Conservation (phyloP, 1,140 invertebrate species). For the Penaeus vannamei region DNA sequence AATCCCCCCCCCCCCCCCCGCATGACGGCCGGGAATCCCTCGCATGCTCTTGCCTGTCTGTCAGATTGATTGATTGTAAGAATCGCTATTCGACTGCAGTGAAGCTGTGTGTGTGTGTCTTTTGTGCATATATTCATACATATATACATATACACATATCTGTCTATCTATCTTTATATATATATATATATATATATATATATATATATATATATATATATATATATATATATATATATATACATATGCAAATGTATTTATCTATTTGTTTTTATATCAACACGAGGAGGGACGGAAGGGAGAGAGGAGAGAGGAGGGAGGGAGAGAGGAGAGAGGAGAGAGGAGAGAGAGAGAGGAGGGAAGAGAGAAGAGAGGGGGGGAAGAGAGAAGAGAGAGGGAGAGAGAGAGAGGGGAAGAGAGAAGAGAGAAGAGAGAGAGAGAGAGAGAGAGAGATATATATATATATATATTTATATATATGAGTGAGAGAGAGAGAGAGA, state of each 20-base stretch:
- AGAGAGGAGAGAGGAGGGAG: not conserved
- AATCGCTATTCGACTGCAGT: too few relatives aligned
- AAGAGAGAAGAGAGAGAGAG: slow-evolving; percentile 37
- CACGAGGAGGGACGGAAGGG: not conserved
- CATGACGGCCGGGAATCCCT: too few relatives aligned
- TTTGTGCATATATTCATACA: slow-evolving; percentile 4
- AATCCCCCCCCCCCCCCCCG: too few relatives aligned
- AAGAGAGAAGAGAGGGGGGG: not conserved
- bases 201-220: slow-evolving; percentile 26
- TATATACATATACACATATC: slow-evolving; percentile 18
- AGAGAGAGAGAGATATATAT: slow-evolving; percentile 37
- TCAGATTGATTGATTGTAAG: too few relatives aligned
- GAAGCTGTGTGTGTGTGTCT: slow-evolving; percentile 1
- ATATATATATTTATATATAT: too few relatives aligned
- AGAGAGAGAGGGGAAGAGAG: slow-evolving; percentile 31
- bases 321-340: not conserved
- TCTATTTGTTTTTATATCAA: not conserved
- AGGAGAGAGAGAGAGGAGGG: not conserved
- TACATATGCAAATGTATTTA: not conserved
- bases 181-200: slow-evolving; percentile 32
- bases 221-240: slow-evolving; percentile 7
- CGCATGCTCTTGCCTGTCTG: too few relatives aligned
- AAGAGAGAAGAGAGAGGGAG: not conserved
- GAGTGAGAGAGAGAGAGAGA: slow-evolving; percentile 32
- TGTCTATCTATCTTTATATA: not conserved